These are phyloP conservation scores for Acanthosepion lycidas DNA, from an alignment of 2,888 invertebrate species.

Conservation along the genomic window DNA sequence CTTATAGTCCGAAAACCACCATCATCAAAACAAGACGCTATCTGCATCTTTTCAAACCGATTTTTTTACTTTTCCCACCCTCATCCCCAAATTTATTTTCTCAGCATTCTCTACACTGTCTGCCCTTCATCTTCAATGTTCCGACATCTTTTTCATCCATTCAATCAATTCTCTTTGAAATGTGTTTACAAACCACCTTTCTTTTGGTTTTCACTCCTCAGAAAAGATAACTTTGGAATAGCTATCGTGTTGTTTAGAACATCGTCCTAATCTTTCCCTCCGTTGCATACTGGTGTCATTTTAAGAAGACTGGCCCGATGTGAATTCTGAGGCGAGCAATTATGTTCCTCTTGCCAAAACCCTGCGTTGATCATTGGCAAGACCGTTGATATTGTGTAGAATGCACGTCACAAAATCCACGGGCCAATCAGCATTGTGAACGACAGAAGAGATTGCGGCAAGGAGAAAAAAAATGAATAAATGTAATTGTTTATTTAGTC, in stretches of 20 bases:
- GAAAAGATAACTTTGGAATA: background rate
- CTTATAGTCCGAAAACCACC: background rate
- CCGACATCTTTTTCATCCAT: background rate
- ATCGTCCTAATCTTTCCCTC: background rate
- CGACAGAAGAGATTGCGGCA: background rate
- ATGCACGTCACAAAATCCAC: background rate
- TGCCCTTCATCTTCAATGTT: background rate
- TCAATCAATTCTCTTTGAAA: background rate
- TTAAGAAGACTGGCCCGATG: background rate
- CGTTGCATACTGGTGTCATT: background rate
- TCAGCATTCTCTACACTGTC: background rate
- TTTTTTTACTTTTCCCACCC: background rate
- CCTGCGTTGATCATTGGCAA: background rate
- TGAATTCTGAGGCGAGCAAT: background rate
- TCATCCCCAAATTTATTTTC: background rate
- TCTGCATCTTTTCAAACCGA: conserved; percentile 13
- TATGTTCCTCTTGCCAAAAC: background rate
- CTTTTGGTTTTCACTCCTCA: background rate
- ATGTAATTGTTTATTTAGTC: conserved; percentile 10
- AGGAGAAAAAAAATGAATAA: background rate
- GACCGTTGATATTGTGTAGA: background rate
- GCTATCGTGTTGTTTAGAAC: background rate
- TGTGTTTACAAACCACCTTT: background rate
- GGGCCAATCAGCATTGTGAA: background rate
- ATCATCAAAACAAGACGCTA: background rate